Conservation (phyloP, 2,797 vertebrate species). For the Acrossocheilus wenchowensis region DNA sequence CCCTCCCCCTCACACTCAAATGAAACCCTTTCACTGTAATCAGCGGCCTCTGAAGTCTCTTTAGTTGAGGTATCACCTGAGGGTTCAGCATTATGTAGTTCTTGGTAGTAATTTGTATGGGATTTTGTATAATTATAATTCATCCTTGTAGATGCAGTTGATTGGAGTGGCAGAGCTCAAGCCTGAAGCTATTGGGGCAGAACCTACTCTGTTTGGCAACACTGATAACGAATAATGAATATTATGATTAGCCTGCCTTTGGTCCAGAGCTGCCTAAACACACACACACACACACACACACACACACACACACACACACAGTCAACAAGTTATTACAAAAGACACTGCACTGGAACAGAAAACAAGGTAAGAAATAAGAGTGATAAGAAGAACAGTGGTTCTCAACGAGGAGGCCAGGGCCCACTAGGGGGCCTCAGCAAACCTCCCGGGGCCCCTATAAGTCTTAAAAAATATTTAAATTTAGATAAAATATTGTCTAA, state of each 20-base stretch:
- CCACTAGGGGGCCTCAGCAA: not conserved
- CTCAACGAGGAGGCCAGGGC: not conserved
- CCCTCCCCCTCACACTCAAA: not conserved
- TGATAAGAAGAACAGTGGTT: not conserved
- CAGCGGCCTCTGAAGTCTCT: not conserved
- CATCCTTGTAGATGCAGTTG: slow-evolving; percentile 44
- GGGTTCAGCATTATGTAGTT: slow-evolving; percentile 19
- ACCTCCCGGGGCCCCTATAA: not conserved
- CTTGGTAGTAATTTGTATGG: slow-evolving; percentile 41
- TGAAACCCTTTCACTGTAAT: slow-evolving; percentile 1
- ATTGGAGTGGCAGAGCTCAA: slow-evolving; percentile 14
- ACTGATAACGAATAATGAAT: slow-evolving; percentile 46
- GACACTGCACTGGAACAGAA: not conserved
- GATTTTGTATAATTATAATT: slow-evolving; percentile 48
- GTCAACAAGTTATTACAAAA: not conserved
- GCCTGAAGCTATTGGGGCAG: slow-evolving; percentile 38
- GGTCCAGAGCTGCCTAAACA: slow-evolving; percentile 16
- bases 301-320: not conserved
- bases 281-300: not conserved
- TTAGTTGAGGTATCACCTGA: slow-evolving; percentile 3
- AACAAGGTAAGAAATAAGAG: not conserved
- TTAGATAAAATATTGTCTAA: too few species aligned
- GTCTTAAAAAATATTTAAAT: not conserved
- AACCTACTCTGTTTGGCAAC: slow-evolving; percentile 38
- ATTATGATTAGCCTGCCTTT: slow-evolving; percentile 54